phyloP scores from a whole-genome alignment of 2,888 invertebrate species.

The Rotaria socialis region DNA sequence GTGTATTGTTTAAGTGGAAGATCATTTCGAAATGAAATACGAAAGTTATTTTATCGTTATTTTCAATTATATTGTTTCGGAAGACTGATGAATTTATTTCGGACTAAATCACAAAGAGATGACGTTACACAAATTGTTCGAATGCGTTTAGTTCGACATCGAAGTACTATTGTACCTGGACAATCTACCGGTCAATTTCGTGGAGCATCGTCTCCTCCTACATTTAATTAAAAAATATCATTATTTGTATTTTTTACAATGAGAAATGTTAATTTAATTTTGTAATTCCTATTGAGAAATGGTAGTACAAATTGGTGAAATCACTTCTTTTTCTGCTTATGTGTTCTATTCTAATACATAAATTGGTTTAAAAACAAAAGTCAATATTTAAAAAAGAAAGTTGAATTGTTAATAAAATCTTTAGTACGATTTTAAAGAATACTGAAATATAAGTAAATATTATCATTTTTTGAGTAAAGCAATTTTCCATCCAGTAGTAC shows the following conservation, averaged over 20 bases:
- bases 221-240: not conserved
- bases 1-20: constrained; percentile 29
- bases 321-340: not conserved
- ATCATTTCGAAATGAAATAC: constrained; percentile 13
- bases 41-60: not conserved
- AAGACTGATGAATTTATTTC: constrained; percentile 1
- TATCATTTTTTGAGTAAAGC: no score
- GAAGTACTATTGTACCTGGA: not conserved
- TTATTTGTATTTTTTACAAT: not conserved
- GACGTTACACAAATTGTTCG: not conserved
- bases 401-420: no score
- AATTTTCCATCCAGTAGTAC: no score
- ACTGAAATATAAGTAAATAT: no score
- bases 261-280: not conserved
- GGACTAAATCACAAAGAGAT: constrained; percentile 13
- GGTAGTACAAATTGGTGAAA: not conserved
- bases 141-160: constrained; percentile 12
- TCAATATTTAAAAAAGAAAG: no score
- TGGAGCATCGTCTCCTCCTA: not conserved
- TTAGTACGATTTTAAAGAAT: no score
- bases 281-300: not conserved
- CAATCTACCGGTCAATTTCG: not conserved
- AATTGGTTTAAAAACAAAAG: not conserved
- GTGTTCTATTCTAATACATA: not conserved
- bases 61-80: constrained; percentile 19